Base-by-base conservation (phyloP, 2,113 vertebrate species). In the Zingel zingel region DNA sequence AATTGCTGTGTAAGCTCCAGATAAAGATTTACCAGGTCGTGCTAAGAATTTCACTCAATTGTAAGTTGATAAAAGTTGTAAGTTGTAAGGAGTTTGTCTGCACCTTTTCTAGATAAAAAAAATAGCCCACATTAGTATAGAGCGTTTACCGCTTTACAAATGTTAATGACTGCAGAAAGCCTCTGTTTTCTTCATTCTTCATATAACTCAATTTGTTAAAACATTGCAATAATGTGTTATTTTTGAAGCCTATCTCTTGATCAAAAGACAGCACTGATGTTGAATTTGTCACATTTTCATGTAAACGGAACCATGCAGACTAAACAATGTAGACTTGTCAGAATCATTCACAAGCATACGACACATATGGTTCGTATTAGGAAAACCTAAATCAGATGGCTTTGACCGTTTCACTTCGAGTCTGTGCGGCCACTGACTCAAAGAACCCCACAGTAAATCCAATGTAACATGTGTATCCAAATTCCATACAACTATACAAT, bases 281-380 rank as follows among this genome's bases (percentile, higher is more conserved):
- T 90, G 86, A 90, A 94, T 92, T 91, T 92, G 91, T 92, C 93
- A 89, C 90, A 66, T 91, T 92, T 86, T 87, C 83, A 89, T 92
- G 88, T 93, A 90, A 93, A 91, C 75, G 64, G 81, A 92, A 90
- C 86, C 77, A 36, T 2, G 70, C 89, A 94, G 92, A 93, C 90
- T 93, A 93, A 94, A 93, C 91, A 94, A 72, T 72, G 79, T 79
- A 27, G 87, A 90, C 86, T 79, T 89, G 81, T 88, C 90, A 83
- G 79, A 86, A 88, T 83, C 78, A 67, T 79, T 92, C 82, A 59
- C 58, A 63, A 71, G 81, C 70, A 54, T 33, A 61, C 65, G 57
- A 83, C 79, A 79, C 92, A 93, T 50, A 30, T 93, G 93, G 91
- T 86, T 80, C 63, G 19, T 33, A 69, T 93, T 91, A 89, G 73